Conservation (phyloP, 2,888 invertebrate genomes). For the Saturnia japonica region DNA sequence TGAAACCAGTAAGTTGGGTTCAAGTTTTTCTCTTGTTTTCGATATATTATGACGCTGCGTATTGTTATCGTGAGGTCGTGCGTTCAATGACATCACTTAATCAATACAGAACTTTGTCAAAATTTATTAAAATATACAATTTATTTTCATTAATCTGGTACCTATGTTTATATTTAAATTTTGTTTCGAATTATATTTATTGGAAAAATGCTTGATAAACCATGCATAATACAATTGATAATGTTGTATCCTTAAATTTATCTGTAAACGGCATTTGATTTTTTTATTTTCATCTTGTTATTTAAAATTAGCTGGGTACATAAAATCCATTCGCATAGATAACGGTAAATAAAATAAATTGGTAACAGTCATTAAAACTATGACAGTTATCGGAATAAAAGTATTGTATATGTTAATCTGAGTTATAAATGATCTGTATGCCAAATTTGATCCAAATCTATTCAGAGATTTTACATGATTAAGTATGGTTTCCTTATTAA, state of each 20-base stretch:
- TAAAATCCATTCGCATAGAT: too few species aligned
- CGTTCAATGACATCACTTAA: background rate
- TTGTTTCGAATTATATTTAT: background rate
- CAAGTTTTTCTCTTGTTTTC: constrained; percentile 31
- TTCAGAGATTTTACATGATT: too few species aligned
- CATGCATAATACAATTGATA: background rate
- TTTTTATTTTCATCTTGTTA: too few species aligned
- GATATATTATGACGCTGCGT: constrained; percentile 12
- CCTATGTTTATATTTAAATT: background rate
- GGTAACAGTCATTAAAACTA: too few species aligned
- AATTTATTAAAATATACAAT: background rate
- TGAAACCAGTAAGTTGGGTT: constrained; percentile 33
- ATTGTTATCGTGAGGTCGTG: constrained; percentile 3
- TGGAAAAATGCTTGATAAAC: background rate
- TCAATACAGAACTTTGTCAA: background rate
- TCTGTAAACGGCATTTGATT: background rate
- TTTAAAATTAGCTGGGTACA: too few species aligned
- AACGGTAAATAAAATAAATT: too few species aligned
- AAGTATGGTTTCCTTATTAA: too few species aligned
- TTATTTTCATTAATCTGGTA: background rate
- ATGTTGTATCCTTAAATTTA: background rate
- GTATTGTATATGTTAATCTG: too few species aligned
- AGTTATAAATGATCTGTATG: too few species aligned
- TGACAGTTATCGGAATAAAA: too few species aligned
- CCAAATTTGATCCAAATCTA: too few species aligned